Conservation (phyloP, 1,140 invertebrate species). For the Camponotus vicinus region DNA sequence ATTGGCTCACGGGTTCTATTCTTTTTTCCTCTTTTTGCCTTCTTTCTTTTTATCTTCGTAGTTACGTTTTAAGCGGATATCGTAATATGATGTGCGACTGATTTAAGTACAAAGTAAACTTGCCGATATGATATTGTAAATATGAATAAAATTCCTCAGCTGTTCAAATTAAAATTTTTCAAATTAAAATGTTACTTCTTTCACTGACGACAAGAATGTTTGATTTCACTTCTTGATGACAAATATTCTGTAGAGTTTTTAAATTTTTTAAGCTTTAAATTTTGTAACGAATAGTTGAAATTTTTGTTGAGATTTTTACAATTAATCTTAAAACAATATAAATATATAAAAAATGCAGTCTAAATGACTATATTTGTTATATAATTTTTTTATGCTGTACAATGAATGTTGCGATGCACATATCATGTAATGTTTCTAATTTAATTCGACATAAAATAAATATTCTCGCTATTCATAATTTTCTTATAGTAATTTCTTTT, state of each 20-base stretch:
- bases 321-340: neutral
- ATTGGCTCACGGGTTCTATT: constrained; percentile 57
- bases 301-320: neutral
- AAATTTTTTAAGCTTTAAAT: neutral
- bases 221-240: constrained; percentile 15
- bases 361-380: neutral
- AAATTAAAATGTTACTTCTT: constrained; percentile 19
- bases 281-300: constrained; percentile 6
- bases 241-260: constrained; percentile 5
- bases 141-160: constrained; percentile 6
- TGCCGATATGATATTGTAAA: neutral
- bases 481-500: neutral
- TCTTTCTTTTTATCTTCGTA: constrained; percentile 62
- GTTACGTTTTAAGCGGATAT: constrained; percentile 72
- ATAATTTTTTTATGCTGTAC: neutral
- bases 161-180: neutral
- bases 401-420: neutral
- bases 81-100: constrained; percentile 51
- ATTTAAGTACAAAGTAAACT: constrained; percentile 14
- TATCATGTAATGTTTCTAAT: neutral
- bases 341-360: neutral
- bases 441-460: constrained; percentile 1
- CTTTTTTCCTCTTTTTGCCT: constrained; percentile 47
- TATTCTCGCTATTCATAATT: neutral
- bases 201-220: constrained; percentile 17